Evolutionary conservation across 2,113 vertebrate genomes (phyloP).

Genomic region (Noctilio leporinus): DNA sequence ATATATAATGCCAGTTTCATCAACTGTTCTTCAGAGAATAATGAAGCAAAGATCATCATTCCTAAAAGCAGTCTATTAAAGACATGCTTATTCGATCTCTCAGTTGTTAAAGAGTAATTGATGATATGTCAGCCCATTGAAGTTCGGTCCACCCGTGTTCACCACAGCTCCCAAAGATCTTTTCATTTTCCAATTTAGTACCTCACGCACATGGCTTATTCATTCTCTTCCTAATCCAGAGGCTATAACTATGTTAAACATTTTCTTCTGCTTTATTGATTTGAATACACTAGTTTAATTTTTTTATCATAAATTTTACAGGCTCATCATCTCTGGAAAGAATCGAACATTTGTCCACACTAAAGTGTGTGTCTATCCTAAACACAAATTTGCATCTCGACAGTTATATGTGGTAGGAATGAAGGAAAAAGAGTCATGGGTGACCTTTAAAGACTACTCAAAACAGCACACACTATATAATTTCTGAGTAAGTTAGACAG

Average conservation of each 20-base stretch:
- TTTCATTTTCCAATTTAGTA: neutral
- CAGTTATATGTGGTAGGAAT: neutral
- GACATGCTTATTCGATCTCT: neutral
- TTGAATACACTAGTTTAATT: neutral
- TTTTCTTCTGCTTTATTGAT: conserved; percentile 8
- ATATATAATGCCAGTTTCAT: neutral
- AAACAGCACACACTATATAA: conserved; percentile 29
- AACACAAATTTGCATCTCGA: neutral
- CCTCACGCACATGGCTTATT: neutral
- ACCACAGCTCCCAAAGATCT: neutral
- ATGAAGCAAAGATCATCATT: neutral
- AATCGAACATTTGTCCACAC: neutral
- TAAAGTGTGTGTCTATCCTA: conserved; percentile 3
- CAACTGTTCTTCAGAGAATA: neutral
- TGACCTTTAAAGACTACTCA: conserved; percentile 18
- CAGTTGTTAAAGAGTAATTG: neutral
- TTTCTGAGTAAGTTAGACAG: conserved; percentile 25
- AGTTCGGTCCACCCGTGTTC: neutral
- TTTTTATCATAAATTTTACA: neutral
- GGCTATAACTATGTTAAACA: neutral
- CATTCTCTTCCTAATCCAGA: neutral
- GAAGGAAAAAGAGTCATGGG: neutral
- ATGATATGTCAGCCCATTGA: neutral
- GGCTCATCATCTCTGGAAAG: conserved; percentile 1
- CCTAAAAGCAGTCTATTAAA: neutral